Percentiles rank a stretch among this genome's conserved stretches.
Conservation (phyloP, 2,113 vertebrate genomes). For the Delphinapterus leucas region DNA sequence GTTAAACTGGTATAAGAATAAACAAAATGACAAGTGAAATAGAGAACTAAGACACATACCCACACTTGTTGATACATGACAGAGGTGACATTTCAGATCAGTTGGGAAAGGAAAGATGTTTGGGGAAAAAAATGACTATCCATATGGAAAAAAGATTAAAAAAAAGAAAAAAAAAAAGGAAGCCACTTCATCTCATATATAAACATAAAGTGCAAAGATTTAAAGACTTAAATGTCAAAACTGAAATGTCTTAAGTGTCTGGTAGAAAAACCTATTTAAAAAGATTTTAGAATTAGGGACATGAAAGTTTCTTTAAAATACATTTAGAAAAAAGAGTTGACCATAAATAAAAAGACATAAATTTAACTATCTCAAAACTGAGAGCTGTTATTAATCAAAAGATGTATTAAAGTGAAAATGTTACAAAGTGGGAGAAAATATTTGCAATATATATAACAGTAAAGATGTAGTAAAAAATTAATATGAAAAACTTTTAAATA, state of each 20-base stretch:
- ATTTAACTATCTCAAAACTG: neutral
- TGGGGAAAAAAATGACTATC: neutral
- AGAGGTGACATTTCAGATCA: neutral
- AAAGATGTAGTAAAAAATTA: neutral
- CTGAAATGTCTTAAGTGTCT: neutral
- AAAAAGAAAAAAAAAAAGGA: neutral
- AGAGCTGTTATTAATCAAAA: neutral
- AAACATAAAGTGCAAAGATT: neutral
- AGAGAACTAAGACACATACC: neutral
- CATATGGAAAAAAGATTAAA: neutral
- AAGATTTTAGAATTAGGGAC: neutral
- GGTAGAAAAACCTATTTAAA: neutral
- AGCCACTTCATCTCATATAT: neutral
- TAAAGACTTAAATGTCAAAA: neutral
- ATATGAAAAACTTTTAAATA: neutral
- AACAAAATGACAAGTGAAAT: neutral
- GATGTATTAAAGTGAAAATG: neutral
- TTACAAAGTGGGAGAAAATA: neutral
- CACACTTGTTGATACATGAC: neutral
- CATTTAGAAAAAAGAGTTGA: neutral
- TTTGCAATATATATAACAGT: neutral
- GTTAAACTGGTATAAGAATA: neutral
- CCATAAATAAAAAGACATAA: neutral
- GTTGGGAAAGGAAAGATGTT: neutral
- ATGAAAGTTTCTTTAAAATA: neutral